Conservation (phyloP, 2,113 vertebrate species). For the Opisthocomus hoazin region DNA sequence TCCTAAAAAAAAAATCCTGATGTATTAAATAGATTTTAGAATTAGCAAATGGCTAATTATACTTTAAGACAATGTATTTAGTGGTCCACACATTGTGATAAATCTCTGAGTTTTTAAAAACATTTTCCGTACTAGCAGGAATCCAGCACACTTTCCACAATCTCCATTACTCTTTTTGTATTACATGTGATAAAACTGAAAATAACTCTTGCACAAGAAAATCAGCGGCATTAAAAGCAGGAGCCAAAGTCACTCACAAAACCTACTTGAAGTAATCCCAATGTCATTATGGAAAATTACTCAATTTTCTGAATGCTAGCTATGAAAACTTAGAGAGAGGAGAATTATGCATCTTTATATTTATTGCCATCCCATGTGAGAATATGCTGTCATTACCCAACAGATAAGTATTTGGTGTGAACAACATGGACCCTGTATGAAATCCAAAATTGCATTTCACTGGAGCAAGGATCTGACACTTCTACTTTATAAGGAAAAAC, state of each 20-base stretch:
- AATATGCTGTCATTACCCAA: constrained; percentile 15
- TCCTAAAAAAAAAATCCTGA: neutral
- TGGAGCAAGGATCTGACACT: neutral
- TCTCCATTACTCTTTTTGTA: constrained; percentile 36
- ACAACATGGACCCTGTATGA: neutral
- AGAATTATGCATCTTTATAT: constrained; percentile 25
- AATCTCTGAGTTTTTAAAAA: neutral
- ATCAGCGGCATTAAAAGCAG: neutral
- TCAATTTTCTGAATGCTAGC: constrained; percentile 1
- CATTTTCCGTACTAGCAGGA: neutral
- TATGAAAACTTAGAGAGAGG: neutral
- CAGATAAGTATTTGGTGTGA: constrained; percentile 36
- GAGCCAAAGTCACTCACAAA: constrained; percentile 50
- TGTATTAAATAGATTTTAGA: neutral
- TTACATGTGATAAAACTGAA: neutral
- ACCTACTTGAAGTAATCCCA: constrained; percentile 19
- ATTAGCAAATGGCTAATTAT: constrained; percentile 21
- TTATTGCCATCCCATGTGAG: constrained; percentile 38
- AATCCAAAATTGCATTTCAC: neutral
- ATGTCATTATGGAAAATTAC: neutral
- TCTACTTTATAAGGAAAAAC: neutral
- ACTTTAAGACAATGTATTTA: neutral
- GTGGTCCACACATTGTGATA: neutral
- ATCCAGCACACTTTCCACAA: neutral
- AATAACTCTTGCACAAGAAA: neutral